These are phyloP conservation scores for Motacilla alba DNA, from an alignment of 2,113 vertebrate species.

Conservation along the genomic window DNA sequence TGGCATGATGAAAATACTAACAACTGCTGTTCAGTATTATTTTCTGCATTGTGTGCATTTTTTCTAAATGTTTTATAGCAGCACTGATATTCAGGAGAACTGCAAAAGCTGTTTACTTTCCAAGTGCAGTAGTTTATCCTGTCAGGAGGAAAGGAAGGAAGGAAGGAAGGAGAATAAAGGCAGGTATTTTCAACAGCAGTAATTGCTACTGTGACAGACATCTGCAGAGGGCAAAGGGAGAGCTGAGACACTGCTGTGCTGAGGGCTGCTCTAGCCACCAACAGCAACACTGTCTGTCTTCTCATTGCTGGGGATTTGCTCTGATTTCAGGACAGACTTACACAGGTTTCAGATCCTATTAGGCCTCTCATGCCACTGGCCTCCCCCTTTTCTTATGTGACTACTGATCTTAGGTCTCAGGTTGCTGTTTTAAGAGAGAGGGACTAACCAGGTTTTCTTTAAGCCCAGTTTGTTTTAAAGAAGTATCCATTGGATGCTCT, in stretches of 20 bases:
- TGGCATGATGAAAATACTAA: not conserved
- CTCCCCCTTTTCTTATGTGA: not conserved
- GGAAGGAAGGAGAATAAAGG: not conserved
- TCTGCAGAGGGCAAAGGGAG: not conserved
- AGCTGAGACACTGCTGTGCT: not conserved
- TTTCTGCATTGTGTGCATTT: not conserved
- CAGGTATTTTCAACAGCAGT: not conserved
- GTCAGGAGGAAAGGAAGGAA: not conserved
- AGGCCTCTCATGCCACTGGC: rapidly evolving
- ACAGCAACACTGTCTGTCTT: rapidly evolving
- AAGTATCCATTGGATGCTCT: not conserved
- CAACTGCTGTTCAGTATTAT: not conserved
- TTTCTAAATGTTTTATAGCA: not conserved
- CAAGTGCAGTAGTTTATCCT: not conserved
- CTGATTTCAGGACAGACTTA: not conserved
- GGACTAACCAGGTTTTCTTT: not conserved
- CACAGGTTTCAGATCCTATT: rapidly evolving
- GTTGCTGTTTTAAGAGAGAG: not conserved
- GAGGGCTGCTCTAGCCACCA: not conserved
- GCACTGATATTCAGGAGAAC: not conserved
- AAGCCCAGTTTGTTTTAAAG: not conserved
- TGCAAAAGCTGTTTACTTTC: not conserved
- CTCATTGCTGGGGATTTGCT: not conserved
- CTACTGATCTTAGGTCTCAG: not conserved
- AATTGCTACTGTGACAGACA: not conserved